A percentile compares a stretch with the other conserved stretches of the same genome.
These are phyloP conservation scores for Campaea margaritaria DNA, from an alignment of 2,888 invertebrate species.

Conservation along the genomic window DNA sequence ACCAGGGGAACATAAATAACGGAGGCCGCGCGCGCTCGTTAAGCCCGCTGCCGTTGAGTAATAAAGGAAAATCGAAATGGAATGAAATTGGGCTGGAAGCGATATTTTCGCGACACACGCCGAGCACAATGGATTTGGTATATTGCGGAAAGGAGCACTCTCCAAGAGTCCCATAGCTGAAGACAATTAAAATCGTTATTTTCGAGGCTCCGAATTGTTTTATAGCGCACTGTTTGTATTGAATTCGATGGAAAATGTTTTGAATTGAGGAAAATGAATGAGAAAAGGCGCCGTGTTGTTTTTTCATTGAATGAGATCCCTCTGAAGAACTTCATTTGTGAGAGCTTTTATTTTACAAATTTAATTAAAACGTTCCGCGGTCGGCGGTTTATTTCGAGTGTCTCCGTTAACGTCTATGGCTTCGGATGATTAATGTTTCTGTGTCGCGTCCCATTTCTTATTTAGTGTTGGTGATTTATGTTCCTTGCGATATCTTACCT, in stretches of 20 bases:
- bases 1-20: conserved; percentile 85
- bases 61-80: conserved; percentile 86
- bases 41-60: conserved; percentile 83
- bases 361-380: conserved; percentile 67
- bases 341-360: conserved; percentile 70
- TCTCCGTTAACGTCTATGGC: conserved; percentile 50
- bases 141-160: conserved; percentile 71
- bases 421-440: conserved; percentile 57
- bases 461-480: conserved; percentile 49
- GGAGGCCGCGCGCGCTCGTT: conserved; percentile 81
- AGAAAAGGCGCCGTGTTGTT: conserved; percentile 67
- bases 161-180: conserved; percentile 68
- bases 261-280: conserved; percentile 69
- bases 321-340: conserved; percentile 66
- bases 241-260: conserved; percentile 73
- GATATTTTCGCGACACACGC: conserved; percentile 81
- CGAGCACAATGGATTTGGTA: conserved; percentile 78
- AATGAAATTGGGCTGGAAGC: conserved; percentile 84
- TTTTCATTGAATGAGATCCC: conserved; percentile 66
- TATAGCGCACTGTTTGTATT: conserved; percentile 73
- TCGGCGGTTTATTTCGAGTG: conserved; percentile 52
- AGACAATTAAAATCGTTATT: conserved; percentile 81
- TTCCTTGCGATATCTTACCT: conserved; percentile 69
- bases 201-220: conserved; percentile 62
- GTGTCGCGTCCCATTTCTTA: conserved; percentile 46